phyloP scores from a whole-genome alignment of 23 tunicate species.

The Halocynthia roretzi region DNA sequence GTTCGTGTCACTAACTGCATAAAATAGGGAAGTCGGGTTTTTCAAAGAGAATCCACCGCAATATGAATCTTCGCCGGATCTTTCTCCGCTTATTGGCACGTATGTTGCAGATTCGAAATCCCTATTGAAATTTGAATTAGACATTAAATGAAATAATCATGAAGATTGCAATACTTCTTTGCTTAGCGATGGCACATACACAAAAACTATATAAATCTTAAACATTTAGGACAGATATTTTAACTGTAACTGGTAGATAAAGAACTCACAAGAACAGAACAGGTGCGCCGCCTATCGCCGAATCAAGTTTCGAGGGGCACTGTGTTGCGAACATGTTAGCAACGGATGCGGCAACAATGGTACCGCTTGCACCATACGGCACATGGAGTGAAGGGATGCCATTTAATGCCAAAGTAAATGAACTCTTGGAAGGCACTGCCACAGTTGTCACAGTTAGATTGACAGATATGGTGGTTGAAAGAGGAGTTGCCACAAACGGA shows the following conservation, averaged over 20 bases:
- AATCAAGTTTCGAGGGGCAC: slow-evolving; percentile 48
- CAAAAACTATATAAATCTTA: background rate
- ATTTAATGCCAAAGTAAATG: background rate
- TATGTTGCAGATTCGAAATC: slow-evolving; percentile 10
- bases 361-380: slow-evolving; percentile 18
- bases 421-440: background rate
- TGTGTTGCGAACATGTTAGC: slow-evolving; percentile 36
- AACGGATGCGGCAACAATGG: slow-evolving; percentile 36
- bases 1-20: background rate
- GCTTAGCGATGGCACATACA: background rate
- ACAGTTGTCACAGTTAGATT: background rate
- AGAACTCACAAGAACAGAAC: background rate
- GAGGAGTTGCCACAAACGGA: background rate
- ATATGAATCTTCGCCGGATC: background rate
- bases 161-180: too few relatives aligned
- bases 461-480: background rate
- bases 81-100: background rate
- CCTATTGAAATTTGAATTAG: background rate
- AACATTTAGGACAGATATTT: too few relatives aligned
- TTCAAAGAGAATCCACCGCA: slow-evolving; percentile 14
- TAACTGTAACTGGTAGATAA: too few relatives aligned
- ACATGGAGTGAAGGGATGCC: slow-evolving; percentile 24
- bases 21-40: slow-evolving; percentile 5
- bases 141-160: too few relatives aligned
- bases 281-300: slow-evolving; percentile 1